Evolutionary conservation across 1,140 invertebrate species (phyloP), one percentile per base, ranked within the genome.

Genomic region (Drosophila mauritiana): DNA sequence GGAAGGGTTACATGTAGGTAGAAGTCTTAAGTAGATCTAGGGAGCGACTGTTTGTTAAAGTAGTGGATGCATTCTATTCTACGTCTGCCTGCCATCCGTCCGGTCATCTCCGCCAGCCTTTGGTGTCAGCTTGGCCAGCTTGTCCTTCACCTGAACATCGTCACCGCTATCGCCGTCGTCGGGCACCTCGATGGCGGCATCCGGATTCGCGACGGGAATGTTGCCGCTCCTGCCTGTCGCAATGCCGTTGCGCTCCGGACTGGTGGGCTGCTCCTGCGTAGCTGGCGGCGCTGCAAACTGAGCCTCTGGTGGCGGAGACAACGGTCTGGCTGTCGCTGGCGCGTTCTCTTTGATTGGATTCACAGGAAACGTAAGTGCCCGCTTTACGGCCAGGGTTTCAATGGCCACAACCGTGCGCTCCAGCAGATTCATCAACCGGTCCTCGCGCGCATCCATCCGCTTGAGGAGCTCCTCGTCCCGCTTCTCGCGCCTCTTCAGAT

Each of bases 361-460:
- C 4, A 11, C 4, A 10, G 31, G 22, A 11, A 11, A 15, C n/a
- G 36, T 7, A 2, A 40, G 58, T 4, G 39, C 5, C 1, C 63
- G 59, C 4, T 15, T 61, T 31, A 82, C 52, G 10, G 90, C 91
- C 37, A 92, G 55, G 36, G 77, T 56, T 51, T 92, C 91, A 46
- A 92, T 89, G 25, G 91, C 91, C 51, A 91, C 53, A 22, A 92
- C 91, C 11, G 91, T 92, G 8, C 91, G 81, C 68, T 92, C 91
- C 11, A 92, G 59, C 6, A 92, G 74, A 48, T 73, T 76, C 69
- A 92, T 80, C 0, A 92, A 51, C 6, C 91, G 79, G 52, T 92
- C 91, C 53, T 92, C 91, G 0, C 91, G 89, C 7, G 90, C 91
- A 68, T 92, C 91, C 91, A 92, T 92, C 1, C 91, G 83, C 48